Conservation (phyloP, 2,113 vertebrate genomes). For the Tenebrosternarchus preto region DNA sequence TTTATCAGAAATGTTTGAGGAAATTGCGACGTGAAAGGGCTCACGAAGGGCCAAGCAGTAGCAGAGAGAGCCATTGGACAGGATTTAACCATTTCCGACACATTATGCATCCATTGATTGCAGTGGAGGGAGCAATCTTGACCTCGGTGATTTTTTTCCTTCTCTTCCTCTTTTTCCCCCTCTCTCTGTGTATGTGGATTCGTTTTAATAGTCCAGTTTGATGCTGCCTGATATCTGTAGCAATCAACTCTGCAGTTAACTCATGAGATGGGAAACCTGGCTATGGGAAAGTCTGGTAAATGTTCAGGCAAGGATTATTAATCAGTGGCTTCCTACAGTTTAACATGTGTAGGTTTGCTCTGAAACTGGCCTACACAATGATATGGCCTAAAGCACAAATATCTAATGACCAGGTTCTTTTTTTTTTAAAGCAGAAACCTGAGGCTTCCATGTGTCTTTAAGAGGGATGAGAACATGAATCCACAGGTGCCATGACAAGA, state of each 20-base stretch:
- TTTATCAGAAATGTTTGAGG: slow-evolving; percentile 59
- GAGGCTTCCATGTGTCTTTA: slow-evolving; percentile 39
- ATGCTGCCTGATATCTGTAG: slow-evolving; percentile 30
- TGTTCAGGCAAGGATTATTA: neutral
- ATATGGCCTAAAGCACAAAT: slow-evolving; percentile 26
- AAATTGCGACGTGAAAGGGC: slow-evolving; percentile 60
- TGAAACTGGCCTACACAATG: neutral
- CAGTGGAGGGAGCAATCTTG: slow-evolving; percentile 46
- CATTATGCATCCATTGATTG: slow-evolving; percentile 55
- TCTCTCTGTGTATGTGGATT: slow-evolving; percentile 17
- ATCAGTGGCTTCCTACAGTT: slow-evolving; percentile 12
- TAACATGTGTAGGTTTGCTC: neutral
- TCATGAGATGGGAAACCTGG: neutral
- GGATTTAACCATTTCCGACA: slow-evolving; percentile 37
- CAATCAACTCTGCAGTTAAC: slow-evolving; percentile 3
- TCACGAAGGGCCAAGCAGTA: slow-evolving; percentile 53
- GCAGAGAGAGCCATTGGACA: slow-evolving; percentile 54
- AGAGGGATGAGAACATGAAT: slow-evolving; percentile 37
- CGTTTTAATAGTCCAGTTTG: slow-evolving; percentile 25
- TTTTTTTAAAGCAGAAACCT: slow-evolving; percentile 1
- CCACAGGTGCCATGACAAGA: slow-evolving; percentile 34
- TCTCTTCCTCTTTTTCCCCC: neutral
- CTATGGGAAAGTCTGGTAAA: neutral
- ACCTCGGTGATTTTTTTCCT: slow-evolving; percentile 7
- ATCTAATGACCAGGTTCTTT: slow-evolving; percentile 3